Evolutionary conservation across 2,888 invertebrate genomes (phyloP).

Genomic region (Idaea dimidiata): DNA sequence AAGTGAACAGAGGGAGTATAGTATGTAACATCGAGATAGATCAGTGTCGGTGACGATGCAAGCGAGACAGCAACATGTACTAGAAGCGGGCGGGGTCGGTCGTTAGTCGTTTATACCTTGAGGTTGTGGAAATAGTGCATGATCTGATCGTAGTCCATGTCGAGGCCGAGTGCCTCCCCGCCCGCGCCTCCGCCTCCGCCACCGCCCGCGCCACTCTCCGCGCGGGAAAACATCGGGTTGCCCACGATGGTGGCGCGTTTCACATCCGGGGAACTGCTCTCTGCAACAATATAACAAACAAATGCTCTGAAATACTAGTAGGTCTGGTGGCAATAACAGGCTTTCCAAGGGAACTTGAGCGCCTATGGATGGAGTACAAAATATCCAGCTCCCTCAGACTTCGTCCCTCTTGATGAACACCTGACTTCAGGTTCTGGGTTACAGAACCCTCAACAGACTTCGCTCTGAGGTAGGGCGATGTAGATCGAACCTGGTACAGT

Average conservation of each 20-base stretch:
- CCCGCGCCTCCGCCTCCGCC: no score
- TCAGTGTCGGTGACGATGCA: constrained; percentile 48
- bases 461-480: no score
- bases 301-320: no score
- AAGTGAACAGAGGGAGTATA: constrained; percentile 13
- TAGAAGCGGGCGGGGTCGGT: constrained; percentile 70
- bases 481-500: no score
- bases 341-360: no score
- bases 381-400: no score
- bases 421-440: no score
- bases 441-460: no score
- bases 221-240: constrained; percentile 92
- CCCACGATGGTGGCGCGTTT: constrained; percentile 93
- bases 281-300: constrained; percentile 39
- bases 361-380: no score
- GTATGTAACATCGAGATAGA: constrained; percentile 56
- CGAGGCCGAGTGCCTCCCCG: constrained; percentile 87
- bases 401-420: no score
- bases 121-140: constrained; percentile 99
- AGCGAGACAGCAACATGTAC: constrained; percentile 71
- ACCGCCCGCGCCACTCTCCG: constrained; percentile 57
- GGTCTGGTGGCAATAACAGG: no score
- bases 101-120: constrained; percentile 85
- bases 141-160: constrained; percentile 98
- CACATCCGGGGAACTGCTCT: constrained; percentile 82